Base-by-base conservation (phyloP, 2,888 invertebrate genomes). In the Stictocephala bisonia region DNA sequence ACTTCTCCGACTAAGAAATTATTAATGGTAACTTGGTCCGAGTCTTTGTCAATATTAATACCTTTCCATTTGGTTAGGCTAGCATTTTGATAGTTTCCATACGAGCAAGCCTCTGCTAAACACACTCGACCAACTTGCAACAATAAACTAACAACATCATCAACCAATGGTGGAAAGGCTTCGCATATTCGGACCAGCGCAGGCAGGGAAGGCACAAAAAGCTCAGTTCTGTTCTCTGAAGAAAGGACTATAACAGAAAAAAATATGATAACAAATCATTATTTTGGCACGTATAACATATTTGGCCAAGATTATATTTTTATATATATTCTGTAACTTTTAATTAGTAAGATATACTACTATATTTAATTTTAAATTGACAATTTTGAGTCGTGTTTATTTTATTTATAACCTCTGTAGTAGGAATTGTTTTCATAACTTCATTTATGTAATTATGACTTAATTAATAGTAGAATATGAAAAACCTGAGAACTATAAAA, bases 101-200 rank as follows among this genome's bases (percentile, higher is more conserved):
- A 91, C 0, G 95, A 85, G 0, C 94, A 92, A 0, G 93, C 91
- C 82, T 96, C 94, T 0, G 95, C 94, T 78, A 93, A 90, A 76
- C 93, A 92, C 74, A 96, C 92, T 78, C 93, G 88, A 0, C 95
- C 97, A 20, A 97, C 86, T 83, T 96, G 95, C 83, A 94, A 87
- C 67, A 98, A 85, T 26, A 98, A 87, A 18, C 92, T 91, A 0
- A 94, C 90, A 15, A 94, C 93, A 81, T 97, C 97, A 80, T 97
- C 96, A 53, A 93, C 89, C 9, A 98, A 86, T 0, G 96, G 94
- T 2, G 97, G 97, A 83, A 98, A 97, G 0, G 97, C 96, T 77
- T 91, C 90, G 79, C 95, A 94, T 78, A 98, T 94, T 44, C 94
- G 86, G 3, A 94, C 93, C 60, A 98, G 86, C 2, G 96, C 93